phyloP scores from a whole-genome alignment of 2,113 vertebrate species.

The Sphyrna mokarran region DNA sequence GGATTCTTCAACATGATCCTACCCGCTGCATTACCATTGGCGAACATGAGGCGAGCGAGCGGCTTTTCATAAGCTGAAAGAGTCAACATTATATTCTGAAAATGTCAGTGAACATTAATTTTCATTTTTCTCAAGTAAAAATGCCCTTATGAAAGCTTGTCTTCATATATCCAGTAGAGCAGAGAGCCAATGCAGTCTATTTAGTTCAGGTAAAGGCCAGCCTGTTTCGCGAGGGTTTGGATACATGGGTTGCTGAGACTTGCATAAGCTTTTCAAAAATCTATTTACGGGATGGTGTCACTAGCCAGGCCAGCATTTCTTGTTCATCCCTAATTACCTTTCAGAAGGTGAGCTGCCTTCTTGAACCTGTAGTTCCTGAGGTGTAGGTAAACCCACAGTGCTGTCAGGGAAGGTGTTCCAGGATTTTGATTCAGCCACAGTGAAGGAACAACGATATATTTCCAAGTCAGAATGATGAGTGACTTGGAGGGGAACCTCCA shows the following conservation, averaged over 20 bases:
- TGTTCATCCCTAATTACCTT: too few species aligned
- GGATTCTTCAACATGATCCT: not conserved
- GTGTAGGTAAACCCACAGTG: too few species aligned
- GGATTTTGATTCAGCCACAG: too few species aligned
- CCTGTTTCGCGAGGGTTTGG: not conserved
- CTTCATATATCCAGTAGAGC: not conserved
- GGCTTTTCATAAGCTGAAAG: not conserved
- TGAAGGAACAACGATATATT: too few species aligned
- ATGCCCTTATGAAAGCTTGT: not conserved
- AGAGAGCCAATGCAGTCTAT: not conserved
- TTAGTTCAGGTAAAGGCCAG: not conserved
- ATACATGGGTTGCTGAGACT: not conserved
- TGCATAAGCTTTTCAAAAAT: too few species aligned
- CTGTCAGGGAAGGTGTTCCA: too few species aligned
- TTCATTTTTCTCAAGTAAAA: not conserved
- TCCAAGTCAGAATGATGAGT: too few species aligned
- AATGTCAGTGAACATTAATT: not conserved
- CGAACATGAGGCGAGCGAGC: not conserved
- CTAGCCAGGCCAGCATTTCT: too few species aligned
- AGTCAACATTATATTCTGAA: not conserved
- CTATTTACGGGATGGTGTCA: too few species aligned
- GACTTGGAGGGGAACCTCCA: too few species aligned
- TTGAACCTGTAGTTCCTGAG: not conserved
- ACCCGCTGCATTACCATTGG: not conserved
- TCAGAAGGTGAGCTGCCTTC: not conserved